These are phyloP conservation scores for Arctopsyche grandis DNA, from an alignment of 1,140 invertebrate genomes.

Conservation along the genomic window DNA sequence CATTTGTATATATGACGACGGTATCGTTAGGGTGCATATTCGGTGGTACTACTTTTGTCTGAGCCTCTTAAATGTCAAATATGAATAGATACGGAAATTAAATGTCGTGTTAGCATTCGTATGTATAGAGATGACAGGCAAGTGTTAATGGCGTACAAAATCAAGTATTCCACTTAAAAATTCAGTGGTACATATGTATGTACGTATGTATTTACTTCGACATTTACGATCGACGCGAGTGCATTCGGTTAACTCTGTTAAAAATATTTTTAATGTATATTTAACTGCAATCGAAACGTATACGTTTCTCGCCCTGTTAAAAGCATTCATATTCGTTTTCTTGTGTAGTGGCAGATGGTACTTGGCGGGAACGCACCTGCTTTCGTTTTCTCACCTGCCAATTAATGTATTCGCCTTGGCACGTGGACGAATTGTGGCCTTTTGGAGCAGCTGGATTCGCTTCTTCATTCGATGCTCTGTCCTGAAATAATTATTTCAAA, in stretches of 20 bases:
- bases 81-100: constrained; percentile 13
- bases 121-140: too few species aligned
- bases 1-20: too few species aligned
- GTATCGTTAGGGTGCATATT: too few species aligned
- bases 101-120: neutral
- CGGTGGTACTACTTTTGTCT: too few species aligned
- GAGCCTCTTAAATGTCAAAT: too few species aligned
- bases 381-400: neutral
- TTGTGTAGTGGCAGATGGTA: neutral
- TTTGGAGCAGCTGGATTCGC: neutral
- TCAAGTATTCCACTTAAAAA: too few species aligned
- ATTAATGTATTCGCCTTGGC: neutral
- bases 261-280: neutral
- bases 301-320: neutral
- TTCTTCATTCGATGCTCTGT: too few species aligned
- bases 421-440: neutral
- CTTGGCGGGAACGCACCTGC: neutral
- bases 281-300: neutral
- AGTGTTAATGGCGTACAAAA: too few species aligned
- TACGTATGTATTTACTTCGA: too few species aligned
- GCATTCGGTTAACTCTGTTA: too few species aligned
- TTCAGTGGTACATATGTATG: too few species aligned
- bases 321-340: neutral
- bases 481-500: neutral
- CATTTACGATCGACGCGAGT: too few species aligned